A percentile compares a stretch with the other conserved stretches of the same genome.
Evolutionary conservation across 2,113 vertebrate species (phyloP).

Genomic region (Menidia beryllina): DNA sequence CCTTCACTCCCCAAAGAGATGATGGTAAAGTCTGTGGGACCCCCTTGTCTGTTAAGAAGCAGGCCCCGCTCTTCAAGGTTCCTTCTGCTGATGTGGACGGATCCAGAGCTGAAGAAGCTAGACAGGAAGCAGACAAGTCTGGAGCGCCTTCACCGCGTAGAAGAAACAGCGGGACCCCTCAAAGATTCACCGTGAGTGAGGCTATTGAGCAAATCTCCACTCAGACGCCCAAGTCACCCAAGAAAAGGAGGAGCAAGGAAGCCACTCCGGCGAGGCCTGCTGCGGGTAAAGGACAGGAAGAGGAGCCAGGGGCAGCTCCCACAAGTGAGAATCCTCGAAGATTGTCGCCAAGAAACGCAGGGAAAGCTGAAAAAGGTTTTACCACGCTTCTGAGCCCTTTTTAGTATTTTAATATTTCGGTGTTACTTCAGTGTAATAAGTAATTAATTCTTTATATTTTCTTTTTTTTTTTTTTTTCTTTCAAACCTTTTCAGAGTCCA

Average conservation of each 20-base stretch:
- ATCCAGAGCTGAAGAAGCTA: constrained; percentile 3
- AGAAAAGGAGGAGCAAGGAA: constrained; percentile 63
- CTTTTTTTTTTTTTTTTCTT: too few relatives aligned
- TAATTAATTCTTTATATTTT: too few relatives aligned
- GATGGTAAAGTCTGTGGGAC: not conserved
- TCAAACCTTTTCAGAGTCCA: constrained; percentile 42
- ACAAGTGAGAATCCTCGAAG: constrained; percentile 21
- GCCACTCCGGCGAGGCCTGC: constrained; percentile 28
- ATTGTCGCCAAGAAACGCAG: constrained; percentile 59
- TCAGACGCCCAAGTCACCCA: constrained; percentile 49
- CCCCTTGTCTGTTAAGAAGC: constrained; percentile 65
- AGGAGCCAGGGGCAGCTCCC: not conserved
- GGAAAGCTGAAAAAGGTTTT: constrained; percentile 46
- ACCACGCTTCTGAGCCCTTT: not conserved
- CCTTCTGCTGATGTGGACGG: not conserved
- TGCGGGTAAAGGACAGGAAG: constrained; percentile 8
- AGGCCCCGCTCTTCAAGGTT: constrained; percentile 28
- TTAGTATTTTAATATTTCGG: not conserved
- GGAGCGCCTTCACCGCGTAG: constrained; percentile 38
- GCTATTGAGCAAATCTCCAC: constrained; percentile 56
- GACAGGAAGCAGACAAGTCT: not conserved
- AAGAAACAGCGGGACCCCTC: constrained; percentile 33
- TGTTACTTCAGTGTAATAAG: too few relatives aligned
- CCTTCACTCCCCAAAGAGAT: constrained; percentile 24
- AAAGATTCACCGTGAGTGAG: constrained; percentile 52